A percentile compares a stretch with the other conserved stretches of the same genome.
phyloP scores from a whole-genome alignment of 2,113 vertebrate species.

The Muntiacus reevesi region DNA sequence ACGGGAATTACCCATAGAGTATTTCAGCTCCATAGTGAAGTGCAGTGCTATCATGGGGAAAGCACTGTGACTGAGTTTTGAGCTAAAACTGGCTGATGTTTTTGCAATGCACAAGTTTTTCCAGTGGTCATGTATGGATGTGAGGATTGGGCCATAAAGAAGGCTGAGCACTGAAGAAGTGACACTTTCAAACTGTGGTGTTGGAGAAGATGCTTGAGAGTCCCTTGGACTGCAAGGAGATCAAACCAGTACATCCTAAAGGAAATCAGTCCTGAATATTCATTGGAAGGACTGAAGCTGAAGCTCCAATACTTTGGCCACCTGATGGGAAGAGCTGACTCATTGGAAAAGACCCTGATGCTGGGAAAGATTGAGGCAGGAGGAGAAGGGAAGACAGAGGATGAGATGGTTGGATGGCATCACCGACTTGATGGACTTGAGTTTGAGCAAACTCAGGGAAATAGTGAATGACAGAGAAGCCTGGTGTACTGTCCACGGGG shows the following conservation, averaged over 20 bases:
- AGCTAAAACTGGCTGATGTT: background rate
- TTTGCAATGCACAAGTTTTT: background rate
- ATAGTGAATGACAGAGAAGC: background rate
- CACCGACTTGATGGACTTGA: fast-evolving
- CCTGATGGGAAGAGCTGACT: background rate
- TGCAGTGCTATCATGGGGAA: background rate
- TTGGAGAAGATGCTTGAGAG: background rate
- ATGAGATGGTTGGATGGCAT: background rate
- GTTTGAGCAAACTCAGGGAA: background rate
- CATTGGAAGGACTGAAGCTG: background rate
- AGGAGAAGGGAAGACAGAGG: background rate
- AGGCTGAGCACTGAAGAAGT: background rate
- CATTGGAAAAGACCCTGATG: background rate
- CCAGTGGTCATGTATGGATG: background rate
- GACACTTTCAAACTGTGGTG: background rate
- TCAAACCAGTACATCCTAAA: no score
- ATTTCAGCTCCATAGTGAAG: background rate
- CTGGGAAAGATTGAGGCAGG: background rate
- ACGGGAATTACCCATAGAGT: background rate
- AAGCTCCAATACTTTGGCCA: background rate
- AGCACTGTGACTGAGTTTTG: background rate
- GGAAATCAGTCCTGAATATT: background rate
- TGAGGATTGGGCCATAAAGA: background rate
- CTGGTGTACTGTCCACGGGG: background rate
- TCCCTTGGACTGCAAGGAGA: background rate